A percentile compares a stretch with the other conserved stretches of the same genome.
Conservation (phyloP, 2,888 invertebrate species). For the Crocallis elinguaria region DNA sequence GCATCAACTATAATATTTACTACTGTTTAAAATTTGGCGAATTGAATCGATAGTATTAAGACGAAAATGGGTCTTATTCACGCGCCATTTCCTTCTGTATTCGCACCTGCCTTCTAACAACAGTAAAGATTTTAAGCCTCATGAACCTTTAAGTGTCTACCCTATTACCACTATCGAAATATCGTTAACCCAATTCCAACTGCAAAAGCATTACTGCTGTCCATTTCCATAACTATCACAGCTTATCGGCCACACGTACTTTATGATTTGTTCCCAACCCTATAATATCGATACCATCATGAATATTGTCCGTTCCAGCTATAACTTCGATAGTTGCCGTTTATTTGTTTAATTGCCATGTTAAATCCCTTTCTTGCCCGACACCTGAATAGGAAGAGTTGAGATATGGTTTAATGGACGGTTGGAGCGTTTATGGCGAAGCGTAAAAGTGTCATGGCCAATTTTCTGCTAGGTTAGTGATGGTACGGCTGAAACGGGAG, state of each 20-base stretch:
- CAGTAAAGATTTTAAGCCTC: too few relatives aligned
- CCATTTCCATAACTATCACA: constrained; percentile 53
- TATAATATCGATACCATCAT: constrained; percentile 56
- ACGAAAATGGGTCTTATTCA: too few relatives aligned
- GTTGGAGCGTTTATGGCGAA: constrained; percentile 7
- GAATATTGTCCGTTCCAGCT: constrained; percentile 55
- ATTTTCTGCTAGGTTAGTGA: constrained; percentile 10
- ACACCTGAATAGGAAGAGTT: constrained; percentile 26
- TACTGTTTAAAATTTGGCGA: too few relatives aligned
- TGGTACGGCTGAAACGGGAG: constrained; percentile 1
- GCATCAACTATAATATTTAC: too few relatives aligned
- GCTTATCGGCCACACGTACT: constrained; percentile 57
- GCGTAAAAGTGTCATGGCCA: constrained; percentile 20
- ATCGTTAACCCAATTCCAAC: neutral
- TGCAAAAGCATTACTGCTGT: constrained; percentile 33
- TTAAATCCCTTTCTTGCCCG: constrained; percentile 25
- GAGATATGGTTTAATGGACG: constrained; percentile 21
- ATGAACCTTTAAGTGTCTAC: neutral
- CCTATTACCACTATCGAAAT: neutral
- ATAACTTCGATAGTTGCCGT: constrained; percentile 50
- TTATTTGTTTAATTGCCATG: constrained; percentile 49
- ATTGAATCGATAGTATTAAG: too few relatives aligned
- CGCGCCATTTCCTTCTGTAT: too few relatives aligned
- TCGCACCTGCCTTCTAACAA: too few relatives aligned
- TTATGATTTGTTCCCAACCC: constrained; percentile 60